Percentiles rank a stretch among this genome's conserved stretches.
Conservation (phyloP, 2,888 invertebrate species). For the Marasmarcha lunaedactyla region DNA sequence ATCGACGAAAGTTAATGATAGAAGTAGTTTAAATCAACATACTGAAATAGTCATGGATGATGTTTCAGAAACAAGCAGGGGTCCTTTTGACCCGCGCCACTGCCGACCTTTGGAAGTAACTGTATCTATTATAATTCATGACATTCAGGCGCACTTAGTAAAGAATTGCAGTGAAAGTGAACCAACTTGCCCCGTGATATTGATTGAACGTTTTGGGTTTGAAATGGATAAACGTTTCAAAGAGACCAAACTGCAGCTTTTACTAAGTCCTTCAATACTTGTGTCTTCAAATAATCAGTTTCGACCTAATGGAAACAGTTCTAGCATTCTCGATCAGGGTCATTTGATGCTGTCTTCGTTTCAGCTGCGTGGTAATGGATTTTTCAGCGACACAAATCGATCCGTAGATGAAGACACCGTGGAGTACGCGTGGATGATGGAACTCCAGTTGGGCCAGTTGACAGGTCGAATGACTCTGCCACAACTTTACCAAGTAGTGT, state of each 20-base stretch:
- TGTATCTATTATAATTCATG: constrained; percentile 93
- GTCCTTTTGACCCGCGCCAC: constrained; percentile 85
- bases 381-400: constrained; percentile 94
- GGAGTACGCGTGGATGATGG: constrained; percentile 98
- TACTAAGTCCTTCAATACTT: constrained; percentile 89
- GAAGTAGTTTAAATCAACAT: constrained; percentile 51
- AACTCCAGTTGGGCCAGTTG: constrained; percentile 92
- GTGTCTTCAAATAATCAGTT: constrained; percentile 81
- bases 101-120: constrained; percentile 93
- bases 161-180: constrained; percentile 93
- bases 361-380: constrained; percentile 93
- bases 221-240: constrained; percentile 96
- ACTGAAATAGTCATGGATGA: constrained; percentile 75
- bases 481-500: constrained; percentile 88
- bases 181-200: constrained; percentile 90
- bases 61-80: constrained; percentile 67
- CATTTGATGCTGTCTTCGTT: constrained; percentile 87
- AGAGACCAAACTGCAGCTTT: constrained; percentile 91
- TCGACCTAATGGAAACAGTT: constrained; percentile 65
- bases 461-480: constrained; percentile 91
- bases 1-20: constrained; percentile 43
- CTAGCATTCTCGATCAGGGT: constrained; percentile 78
- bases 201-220: constrained; percentile 93
- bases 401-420: constrained; percentile 93
- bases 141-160: constrained; percentile 93